Base-by-base conservation (phyloP, 2,797 vertebrate species). In the Ctenopoma kingsleyae region DNA sequence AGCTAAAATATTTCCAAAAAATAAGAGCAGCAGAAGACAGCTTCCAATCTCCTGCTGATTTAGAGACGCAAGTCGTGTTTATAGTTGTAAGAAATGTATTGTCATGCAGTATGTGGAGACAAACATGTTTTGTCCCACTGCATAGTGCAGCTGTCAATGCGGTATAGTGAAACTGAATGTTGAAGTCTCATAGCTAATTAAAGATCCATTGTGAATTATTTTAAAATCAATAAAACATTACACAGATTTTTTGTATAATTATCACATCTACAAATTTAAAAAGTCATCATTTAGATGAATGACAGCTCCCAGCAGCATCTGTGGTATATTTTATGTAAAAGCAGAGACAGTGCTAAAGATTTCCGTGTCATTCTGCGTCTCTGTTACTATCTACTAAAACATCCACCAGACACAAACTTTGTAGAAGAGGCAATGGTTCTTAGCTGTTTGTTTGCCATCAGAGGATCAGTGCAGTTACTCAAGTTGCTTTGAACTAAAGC, bases 181-280 rank as follows among this genome's bases (percentile, higher is more conserved):
- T 64, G 11, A 56, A 53, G 59, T 41, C 68, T 62, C 60, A 17
- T 7, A 17, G 8, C 52, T 80, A 50, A 85, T 82, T 65, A 50
- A 80, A 79, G 48, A 38, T 36, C 32, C 60, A 15, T 61, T 20
- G 17, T 41, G n/a, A 57, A 46, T 50, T 49, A 38, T 58, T 61
- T 67, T 16, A 41, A 64, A 74, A 83, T 81, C 22, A 68, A 83
- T 80, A 27, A 83, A 67, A 59, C 65, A 47, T 50, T 40, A 8
- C 35, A 59, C 66, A 68, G 63, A 79, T 71, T 71, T 53, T 61
- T 43, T 35, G 55, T 36, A 27, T 47, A 68, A 83, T 63, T 51
- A 75, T 50, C 23, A 44, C 17, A 8, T 56, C 40, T 3, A 52
- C 44, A 71, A 54, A 48, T 35, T 3, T 46, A 35, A 71, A 52